A percentile compares a stretch with the other conserved stretches of the same genome.
phyloP scores from a whole-genome alignment of 2,113 vertebrate genomes.

The Varanus salvator region DNA sequence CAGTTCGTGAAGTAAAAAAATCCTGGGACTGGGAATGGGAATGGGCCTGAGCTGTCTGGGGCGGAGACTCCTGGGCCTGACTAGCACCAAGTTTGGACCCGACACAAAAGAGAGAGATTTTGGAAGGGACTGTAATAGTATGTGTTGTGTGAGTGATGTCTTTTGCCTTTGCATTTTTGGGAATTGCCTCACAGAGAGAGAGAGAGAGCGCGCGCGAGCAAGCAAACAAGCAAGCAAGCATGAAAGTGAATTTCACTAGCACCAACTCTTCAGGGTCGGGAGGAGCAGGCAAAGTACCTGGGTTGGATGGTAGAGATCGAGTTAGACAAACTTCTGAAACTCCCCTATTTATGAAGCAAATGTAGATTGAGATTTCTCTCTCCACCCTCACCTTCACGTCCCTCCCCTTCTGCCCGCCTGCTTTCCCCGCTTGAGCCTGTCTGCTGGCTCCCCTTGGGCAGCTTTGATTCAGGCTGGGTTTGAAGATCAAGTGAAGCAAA shows the following conservation, averaged over 20 bases:
- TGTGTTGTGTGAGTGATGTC: no score
- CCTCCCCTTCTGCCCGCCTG: no score
- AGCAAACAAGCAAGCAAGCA: no score
- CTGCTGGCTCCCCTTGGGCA: slow-evolving; percentile 73
- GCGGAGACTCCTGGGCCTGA: no score
- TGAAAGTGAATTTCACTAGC: neutral
- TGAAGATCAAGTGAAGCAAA: slow-evolving; percentile 86
- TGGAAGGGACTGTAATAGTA: no score
- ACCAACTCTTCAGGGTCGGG: neutral
- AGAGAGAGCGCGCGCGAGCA: no score
- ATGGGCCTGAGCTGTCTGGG: neutral
- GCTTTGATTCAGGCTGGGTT: slow-evolving; percentile 71
- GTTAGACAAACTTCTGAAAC: slow-evolving; percentile 2
- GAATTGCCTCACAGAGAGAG: neutral
- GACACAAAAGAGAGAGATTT: neutral
- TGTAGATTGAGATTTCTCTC: neutral
- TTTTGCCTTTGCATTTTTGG: neutral
- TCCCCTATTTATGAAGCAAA: slow-evolving; percentile 23
- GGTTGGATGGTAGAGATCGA: neutral
- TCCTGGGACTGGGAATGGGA: neutral
- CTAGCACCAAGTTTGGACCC: neutral
- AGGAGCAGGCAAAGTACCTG: neutral
- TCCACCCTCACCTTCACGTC: neutral
- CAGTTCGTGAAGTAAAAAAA: neutral
- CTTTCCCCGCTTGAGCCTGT: slow-evolving; percentile 31